Base-by-base conservation (phyloP, 2,888 invertebrate genomes). In the Tortricodes alternella region DNA sequence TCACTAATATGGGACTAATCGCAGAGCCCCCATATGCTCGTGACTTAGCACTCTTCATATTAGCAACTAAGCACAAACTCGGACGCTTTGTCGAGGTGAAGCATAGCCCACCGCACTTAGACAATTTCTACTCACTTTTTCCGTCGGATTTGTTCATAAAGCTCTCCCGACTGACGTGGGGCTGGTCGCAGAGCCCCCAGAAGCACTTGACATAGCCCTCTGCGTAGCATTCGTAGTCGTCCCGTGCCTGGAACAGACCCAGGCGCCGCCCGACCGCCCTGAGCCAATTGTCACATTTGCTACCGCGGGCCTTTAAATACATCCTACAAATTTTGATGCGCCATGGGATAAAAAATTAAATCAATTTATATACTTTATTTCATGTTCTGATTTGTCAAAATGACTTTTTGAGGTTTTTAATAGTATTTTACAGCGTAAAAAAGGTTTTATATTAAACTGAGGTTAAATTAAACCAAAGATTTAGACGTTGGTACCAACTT, bases 181-280 rank as follows among this genome's bases (percentile, higher is more conserved):
- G 32, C 7, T 72, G 74, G 61, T 85, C 85, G 59, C 88, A 88
- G 3, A 89, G 66, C 3, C 76, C 74, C 88, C 87, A 89, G 61
- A 89, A 89, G 60, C 85, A 85, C 67, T 86, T 86, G 16, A 87
- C 66, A 53, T 88, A 89, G 62, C 80, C 75, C 41, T 88, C 83
- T 0, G 82, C 72, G 57, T 84, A 84, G 60, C 85, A 87, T 56
- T 84, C 84, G 35, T 74, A 83, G 21, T 80, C 76, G 43, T 85
- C 80, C 15, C 69, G 76, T 1, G 67, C 67, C 59, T 73, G 71
- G 53, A 82, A 76, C 8, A 80, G 66, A 0, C 74, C 81, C n/a
- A 85, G 68, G 8, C 82, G 71, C 4, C 71, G 72, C 9, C 67
- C 68, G 0, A 56, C 61, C 0, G 85, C 84, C 39, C 64, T 76